A percentile compares a stretch with the other conserved stretches of the same genome.
Evolutionary conservation across 1,140 invertebrate species (phyloP).

Genomic region (Brachionus koreanus): DNA sequence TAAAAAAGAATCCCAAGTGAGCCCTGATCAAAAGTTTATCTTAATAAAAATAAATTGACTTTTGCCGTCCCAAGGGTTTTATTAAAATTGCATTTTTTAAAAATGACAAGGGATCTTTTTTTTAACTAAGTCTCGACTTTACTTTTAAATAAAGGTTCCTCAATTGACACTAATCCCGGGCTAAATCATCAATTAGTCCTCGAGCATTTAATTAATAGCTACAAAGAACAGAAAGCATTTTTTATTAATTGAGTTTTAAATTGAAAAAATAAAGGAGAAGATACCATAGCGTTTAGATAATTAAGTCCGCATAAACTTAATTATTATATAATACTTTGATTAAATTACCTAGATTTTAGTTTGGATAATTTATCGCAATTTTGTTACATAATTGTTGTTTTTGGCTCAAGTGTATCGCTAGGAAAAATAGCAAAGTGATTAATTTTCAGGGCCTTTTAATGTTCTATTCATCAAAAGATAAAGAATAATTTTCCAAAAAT

Average conservation of each 20-base stretch:
- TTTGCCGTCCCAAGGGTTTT: not conserved
- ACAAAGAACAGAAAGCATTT: not conserved
- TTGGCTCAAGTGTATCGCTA: not conserved
- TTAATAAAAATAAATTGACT: not conserved
- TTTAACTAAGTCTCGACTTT: not conserved
- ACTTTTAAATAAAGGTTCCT: not conserved
- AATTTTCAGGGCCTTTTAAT: not conserved
- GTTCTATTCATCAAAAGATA: not conserved
- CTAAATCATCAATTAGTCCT: not conserved
- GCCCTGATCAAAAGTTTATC: not conserved
- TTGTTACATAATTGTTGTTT: conserved; percentile 3
- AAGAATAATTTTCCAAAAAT: not conserved
- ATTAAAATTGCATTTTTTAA: not conserved
- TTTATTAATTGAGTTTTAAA: not conserved
- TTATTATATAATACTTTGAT: not conserved
- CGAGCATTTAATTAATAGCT: not conserved
- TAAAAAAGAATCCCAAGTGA: not conserved
- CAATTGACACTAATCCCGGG: not conserved
- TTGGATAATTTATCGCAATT: not conserved
- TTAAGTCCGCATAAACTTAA: not conserved
- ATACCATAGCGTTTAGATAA: not conserved
- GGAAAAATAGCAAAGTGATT: not conserved
- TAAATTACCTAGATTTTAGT: not conserved
- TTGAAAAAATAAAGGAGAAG: not conserved
- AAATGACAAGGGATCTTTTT: not conserved